Conservation (phyloP, 2,113 vertebrate genomes). For the Lasiurus cinereus region DNA sequence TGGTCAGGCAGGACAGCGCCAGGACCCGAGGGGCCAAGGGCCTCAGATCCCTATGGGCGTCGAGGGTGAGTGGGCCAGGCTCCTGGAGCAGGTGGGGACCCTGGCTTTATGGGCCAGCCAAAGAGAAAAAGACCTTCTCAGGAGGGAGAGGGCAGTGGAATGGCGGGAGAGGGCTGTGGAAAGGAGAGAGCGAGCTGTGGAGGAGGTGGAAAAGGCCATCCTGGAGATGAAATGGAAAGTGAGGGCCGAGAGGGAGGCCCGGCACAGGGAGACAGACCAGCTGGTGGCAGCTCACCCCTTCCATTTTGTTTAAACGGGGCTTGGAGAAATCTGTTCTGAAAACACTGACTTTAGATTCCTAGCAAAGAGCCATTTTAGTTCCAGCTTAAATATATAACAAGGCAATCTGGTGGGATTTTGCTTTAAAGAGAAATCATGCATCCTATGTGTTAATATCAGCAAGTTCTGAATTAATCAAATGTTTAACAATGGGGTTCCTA, state of each 20-base stretch:
- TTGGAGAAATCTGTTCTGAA: background rate
- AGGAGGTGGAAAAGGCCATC: conserved; percentile 55
- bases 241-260: conserved; percentile 40
- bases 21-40: background rate
- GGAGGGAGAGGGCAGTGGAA: conserved; percentile 52
- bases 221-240: conserved; percentile 45
- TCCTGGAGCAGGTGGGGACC: conserved; percentile 30
- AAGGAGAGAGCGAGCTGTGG: conserved; percentile 35
- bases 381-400: background rate
- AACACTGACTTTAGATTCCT: background rate
- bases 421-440: background rate
- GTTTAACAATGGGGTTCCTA: background rate
- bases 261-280: background rate
- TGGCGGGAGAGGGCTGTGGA: conserved; percentile 46
- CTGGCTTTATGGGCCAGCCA: conserved; percentile 60
- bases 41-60: background rate
- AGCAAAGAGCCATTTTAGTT: background rate
- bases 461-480: background rate
- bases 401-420: background rate
- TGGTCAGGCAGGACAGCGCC: background rate
- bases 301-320: background rate
- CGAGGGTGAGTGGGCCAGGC: conserved; percentile 40
- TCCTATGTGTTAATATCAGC: background rate
- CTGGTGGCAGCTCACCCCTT: background rate
- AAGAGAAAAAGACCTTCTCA: conserved; percentile 48